Base-by-base conservation (phyloP, 2,113 vertebrate species). In the Pholis gunnellus region DNA sequence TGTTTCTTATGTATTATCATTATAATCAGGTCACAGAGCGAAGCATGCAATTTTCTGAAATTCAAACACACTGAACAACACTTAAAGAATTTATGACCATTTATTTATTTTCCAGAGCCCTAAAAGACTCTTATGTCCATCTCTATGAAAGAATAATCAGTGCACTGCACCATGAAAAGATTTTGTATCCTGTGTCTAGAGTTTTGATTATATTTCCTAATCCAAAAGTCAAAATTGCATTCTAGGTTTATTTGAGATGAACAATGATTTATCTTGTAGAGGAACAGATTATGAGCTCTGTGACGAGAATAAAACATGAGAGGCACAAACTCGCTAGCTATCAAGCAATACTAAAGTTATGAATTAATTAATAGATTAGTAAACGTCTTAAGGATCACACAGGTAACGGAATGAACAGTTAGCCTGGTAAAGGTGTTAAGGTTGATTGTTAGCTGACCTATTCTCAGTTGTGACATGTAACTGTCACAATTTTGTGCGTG, bases 251-350 rank as follows among this genome's bases (percentile, higher is more conserved):
- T 50, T 13, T 25, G 64, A 10, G 18, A 25, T 75, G 6, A 36
- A 1, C 0, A 27, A 61, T 34, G n/a, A 71, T 70, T 75, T 31
- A 29, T 22, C 9, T 60, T 46, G 29, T 25, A 57, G 13, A 48
- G 1, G 61, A 72, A 60, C 15, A 40, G 1, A 76, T 63, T 44
- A 56, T 57, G 15, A 65, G 18, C 63, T 77, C 56, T 60, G 25
- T 70, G 42, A 61, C 57, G 13, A 22, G 46, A 87, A 59, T 59
- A 65, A 50, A 17, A 61, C 52, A 56, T 63, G n/a, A 64, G 22
- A 50, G 18, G 57, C n/a, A 69, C 46, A 52, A 56, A 31, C 10
- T 34, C 34, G 11, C 31, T 46, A 34, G 18, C 60, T 36, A 18
- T 40, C 42, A 63, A 2, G 13, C 60, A 75, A 27, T 59, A 44